phyloP scores from a whole-genome alignment of 2,797 vertebrate species.

The Emys orbicularis region DNA sequence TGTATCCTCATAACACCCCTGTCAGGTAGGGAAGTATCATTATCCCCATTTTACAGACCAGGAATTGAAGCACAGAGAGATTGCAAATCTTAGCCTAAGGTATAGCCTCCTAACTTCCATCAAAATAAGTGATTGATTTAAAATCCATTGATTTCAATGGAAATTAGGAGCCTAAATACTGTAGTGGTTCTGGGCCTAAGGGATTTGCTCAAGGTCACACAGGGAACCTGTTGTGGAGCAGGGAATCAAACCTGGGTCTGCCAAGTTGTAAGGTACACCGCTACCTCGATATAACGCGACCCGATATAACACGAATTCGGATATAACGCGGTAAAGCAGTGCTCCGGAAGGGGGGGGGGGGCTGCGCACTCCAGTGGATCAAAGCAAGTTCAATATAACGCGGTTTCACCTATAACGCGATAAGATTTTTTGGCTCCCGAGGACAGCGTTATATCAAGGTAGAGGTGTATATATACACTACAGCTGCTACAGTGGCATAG shows the following conservation, averaged over 20 bases:
- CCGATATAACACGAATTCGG: too few species aligned
- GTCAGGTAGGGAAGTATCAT: neutral
- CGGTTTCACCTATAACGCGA: too few species aligned
- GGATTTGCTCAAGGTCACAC: neutral
- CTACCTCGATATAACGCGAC: too few species aligned
- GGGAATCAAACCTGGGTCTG: neutral
- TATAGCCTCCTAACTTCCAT: neutral
- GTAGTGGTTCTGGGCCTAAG: neutral
- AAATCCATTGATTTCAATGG: neutral
- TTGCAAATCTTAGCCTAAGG: neutral
- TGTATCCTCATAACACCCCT: neutral
- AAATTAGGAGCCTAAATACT: neutral
- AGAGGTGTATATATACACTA: neutral
- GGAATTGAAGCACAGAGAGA: neutral
- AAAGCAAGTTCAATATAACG: too few species aligned
- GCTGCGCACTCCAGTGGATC: too few species aligned
- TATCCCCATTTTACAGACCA: neutral
- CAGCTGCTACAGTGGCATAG: neutral
- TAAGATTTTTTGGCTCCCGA: too few species aligned
- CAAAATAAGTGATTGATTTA: neutral
- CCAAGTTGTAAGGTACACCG: neutral
- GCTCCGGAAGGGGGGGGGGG: too few species aligned
- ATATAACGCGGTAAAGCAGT: too few species aligned
- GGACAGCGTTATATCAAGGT: too few species aligned
- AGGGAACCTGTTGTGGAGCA: neutral